phyloP scores from a whole-genome alignment of 2,797 vertebrate species.

The Carapus acus region DNA sequence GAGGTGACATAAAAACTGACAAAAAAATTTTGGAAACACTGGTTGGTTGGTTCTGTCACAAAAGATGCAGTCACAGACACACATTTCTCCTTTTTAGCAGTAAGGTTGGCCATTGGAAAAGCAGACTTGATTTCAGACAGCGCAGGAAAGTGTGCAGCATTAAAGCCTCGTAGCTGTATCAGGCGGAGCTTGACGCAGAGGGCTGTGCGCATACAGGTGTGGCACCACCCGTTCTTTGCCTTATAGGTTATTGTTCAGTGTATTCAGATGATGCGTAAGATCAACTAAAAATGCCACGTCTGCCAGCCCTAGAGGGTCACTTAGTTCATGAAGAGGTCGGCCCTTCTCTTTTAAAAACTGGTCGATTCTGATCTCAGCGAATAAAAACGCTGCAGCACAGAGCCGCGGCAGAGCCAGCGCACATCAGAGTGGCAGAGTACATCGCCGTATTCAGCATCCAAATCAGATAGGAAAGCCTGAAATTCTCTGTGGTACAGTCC shows the following conservation, averaged over 20 bases:
- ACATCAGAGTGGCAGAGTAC: background rate
- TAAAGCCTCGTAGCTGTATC: background rate
- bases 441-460: background rate
- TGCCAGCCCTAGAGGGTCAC: background rate
- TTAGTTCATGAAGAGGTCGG: background rate
- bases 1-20: too few species aligned
- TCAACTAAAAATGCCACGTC: background rate
- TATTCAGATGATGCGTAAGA: background rate
- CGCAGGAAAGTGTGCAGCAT: slow-evolving; percentile 24
- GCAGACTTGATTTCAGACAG: slow-evolving; percentile 19
- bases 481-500: background rate
- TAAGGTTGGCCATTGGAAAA: slow-evolving; percentile 25
- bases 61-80: slow-evolving; percentile 25
- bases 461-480: background rate
- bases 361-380: background rate
- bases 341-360: background rate
- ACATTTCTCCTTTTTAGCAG: slow-evolving; percentile 31
- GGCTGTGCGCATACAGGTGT: background rate
- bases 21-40: too few species aligned
- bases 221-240: background rate
- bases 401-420: background rate
- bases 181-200: background rate
- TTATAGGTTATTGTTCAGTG: slow-evolving; percentile 3
- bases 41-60: too few species aligned
- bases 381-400: background rate